These are phyloP conservation scores for Zoanthus sansibaricus DNA, from an alignment of 92 coral and sea anemone genomes.

Conservation along the genomic window DNA sequence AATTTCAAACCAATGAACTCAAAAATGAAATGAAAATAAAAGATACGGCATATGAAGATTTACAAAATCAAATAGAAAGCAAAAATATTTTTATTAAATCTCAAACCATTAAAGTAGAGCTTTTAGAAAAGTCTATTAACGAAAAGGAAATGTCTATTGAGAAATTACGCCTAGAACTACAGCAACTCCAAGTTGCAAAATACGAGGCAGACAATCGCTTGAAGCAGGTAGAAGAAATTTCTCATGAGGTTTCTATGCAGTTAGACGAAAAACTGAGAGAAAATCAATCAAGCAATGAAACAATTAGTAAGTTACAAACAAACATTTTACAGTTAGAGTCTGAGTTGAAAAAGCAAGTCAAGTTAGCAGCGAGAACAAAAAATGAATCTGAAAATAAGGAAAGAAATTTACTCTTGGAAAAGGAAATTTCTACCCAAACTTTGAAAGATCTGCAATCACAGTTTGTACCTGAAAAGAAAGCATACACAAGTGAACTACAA, in stretches of 20 bases:
- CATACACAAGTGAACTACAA: neutral
- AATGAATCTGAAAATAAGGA: neutral
- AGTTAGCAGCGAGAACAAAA: conserved; percentile 1
- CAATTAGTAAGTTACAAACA: neutral
- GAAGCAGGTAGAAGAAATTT: conserved; percentile 65
- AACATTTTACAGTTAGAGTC: conserved; percentile 22
- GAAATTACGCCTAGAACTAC: conserved; percentile 39
- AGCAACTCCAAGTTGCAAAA: conserved; percentile 55
- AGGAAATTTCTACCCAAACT: neutral
- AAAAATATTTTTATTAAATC: conserved; percentile 30
- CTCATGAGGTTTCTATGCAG: conserved; percentile 54
- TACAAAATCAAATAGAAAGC: conserved; percentile 42
- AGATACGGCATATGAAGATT: conserved; percentile 33
- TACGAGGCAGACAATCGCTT: conserved; percentile 47
- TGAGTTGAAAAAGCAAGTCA: conserved; percentile 32
- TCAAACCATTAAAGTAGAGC: conserved; percentile 22
- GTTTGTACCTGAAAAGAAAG: conserved; percentile 4
- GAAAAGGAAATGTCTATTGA: neutral
- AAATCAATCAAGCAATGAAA: neutral
- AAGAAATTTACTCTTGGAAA: conserved; percentile 4
- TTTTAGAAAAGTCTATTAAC: conserved; percentile 18
- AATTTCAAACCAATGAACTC: conserved; percentile 49
- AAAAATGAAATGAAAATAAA: conserved; percentile 48
- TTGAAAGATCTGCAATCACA: neutral
- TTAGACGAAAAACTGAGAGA: neutral